Conservation (phyloP, 2,797 vertebrate genomes). For the Periparus ater region DNA sequence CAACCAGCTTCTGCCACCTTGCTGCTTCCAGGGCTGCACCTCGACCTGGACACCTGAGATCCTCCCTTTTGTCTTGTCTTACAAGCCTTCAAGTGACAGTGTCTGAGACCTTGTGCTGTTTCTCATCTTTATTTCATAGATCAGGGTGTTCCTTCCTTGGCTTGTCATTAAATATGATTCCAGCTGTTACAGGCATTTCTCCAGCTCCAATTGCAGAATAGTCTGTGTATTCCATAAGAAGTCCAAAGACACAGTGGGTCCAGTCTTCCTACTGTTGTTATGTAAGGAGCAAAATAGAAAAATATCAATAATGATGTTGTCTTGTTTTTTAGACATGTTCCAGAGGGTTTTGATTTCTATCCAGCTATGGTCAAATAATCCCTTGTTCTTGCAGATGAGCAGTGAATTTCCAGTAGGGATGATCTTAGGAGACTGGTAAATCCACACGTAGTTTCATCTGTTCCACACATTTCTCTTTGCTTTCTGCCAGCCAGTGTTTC, state of each 20-base stretch:
- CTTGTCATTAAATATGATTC: neutral
- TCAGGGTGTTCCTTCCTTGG: neutral
- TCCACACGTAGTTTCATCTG: neutral
- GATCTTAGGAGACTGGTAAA: conserved; percentile 7
- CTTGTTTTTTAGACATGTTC: conserved; percentile 33
- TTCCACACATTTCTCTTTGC: conserved; percentile 23
- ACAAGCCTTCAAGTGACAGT: neutral
- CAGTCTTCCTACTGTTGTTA: neutral
- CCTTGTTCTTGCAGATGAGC: conserved; percentile 62
- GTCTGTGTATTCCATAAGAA: neutral
- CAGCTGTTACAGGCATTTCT: neutral
- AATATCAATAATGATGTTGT: conserved; percentile 4
- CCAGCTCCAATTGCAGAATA: neutral
- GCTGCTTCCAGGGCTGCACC: neutral
- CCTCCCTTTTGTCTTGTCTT: neutral
- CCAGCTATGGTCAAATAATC: conserved; percentile 66
- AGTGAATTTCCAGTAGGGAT: conserved; percentile 70
- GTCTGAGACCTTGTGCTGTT: neutral
- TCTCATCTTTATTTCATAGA: neutral
- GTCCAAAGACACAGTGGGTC: neutral
- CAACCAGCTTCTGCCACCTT: neutral
- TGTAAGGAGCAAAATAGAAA: conserved; percentile 28
- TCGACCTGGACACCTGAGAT: neutral
- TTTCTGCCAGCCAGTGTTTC: conserved; percentile 8
- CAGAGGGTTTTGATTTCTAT: conserved; percentile 47